These are phyloP conservation scores for Caenorhabditis zanzibari DNA, from an alignment of 2,888 invertebrate species.

Conservation along the genomic window DNA sequence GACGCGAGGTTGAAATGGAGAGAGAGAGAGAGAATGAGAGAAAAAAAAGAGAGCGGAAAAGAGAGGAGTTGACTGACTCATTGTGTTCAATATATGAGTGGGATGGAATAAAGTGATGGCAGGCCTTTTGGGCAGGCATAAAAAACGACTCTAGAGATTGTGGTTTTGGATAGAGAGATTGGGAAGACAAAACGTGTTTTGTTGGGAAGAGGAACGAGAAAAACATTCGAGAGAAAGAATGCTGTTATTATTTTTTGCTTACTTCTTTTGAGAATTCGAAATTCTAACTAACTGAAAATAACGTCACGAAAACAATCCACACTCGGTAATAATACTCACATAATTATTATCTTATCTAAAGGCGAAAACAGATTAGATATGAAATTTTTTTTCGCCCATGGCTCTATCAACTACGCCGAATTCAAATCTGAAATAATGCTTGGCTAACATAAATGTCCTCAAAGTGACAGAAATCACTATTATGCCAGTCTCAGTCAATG, in stretches of 20 bases:
- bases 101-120: conserved; percentile 5
- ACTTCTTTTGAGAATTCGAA: background rate
- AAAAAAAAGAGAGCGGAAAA: background rate
- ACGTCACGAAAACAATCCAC: no score
- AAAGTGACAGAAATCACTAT: no score
- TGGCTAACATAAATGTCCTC: no score
- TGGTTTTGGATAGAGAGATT: conserved; percentile 14
- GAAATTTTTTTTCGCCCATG: background rate
- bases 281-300: no score
- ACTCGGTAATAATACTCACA: no score
- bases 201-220: background rate
- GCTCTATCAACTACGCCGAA: no score
- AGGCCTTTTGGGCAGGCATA: background rate
- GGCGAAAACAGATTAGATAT: background rate
- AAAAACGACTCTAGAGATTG: conserved; percentile 18
- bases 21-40: background rate
- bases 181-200: conserved; percentile 26
- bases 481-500: no score
- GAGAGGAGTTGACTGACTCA: conserved; percentile 12
- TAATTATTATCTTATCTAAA: background rate
- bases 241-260: background rate
- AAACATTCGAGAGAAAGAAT: conserved; percentile 18
- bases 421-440: no score
- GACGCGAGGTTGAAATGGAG: conserved; percentile 4
- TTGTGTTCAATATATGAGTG: conserved; percentile 23